Base-by-base conservation (phyloP, 2,888 invertebrate species). In the Beris morrisii region DNA sequence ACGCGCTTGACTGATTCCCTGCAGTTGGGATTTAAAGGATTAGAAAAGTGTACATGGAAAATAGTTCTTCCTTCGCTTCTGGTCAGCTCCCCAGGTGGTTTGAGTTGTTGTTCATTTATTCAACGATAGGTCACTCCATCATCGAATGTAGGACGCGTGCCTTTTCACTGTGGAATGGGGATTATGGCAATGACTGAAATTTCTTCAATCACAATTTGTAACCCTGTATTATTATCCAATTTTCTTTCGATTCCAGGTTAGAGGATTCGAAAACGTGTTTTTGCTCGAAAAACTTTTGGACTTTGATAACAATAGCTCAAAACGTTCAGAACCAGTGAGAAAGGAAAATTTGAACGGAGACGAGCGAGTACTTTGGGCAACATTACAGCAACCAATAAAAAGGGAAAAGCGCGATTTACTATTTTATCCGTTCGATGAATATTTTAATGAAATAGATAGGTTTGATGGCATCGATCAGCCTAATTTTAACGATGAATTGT, bases 401-500 rank as follows among this genome's bases (percentile, higher is more conserved):
- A 65, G 72, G 2, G 72, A 71, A 28, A 73, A 72, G 59, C 58
- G 72, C 5, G 72, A 72, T 59, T 67, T 69, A 3, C 45, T 70
- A 3, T 64, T 68, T 45, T n/a, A 45, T 22, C 59, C 69, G 4
- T 58, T 43, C 38, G 32, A 22, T n/a, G 64, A 66, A 4, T 68
- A 66, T n/a, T 69, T 58, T 13, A 67, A 67, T 12, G 64, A 69
- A 5, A 45, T 53, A 30, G 15, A 45, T 4, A 38, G 9, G 5
- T 7, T 5, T 38, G 38, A 38, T 38, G 7, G 5, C 1, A 30
- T 15, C n/a, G 45, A 64, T 64, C 28, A 13, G 3, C 30, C 54
- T 22, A 64, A 66, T 3, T 95, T 94, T 75, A 93, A 93, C 75
- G 94, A 95, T 73, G 92, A 92, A 72, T 82, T 93, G 0, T 96